Percentiles rank a stretch among this genome's conserved stretches.
Conservation (phyloP, 1,140 invertebrate species). For the Vollenhovia emeryi region DNA sequence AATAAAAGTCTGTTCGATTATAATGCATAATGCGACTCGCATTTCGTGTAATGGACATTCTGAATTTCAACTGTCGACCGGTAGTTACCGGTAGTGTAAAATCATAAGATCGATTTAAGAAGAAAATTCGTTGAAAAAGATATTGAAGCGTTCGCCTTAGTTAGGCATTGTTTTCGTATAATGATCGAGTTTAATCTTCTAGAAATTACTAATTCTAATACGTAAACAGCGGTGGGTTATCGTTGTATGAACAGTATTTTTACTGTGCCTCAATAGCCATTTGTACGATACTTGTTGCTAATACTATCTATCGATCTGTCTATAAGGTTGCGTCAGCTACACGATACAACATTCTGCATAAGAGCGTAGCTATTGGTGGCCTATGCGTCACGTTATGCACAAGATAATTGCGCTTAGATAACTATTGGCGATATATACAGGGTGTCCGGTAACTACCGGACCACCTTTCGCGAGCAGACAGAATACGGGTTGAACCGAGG, state of each 20-base stretch:
- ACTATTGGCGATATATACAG: neutral
- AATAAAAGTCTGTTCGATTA: too few species aligned
- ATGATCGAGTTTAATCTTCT: neutral
- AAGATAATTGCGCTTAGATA: conserved; percentile 17
- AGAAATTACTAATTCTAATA: neutral
- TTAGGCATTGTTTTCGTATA: neutral
- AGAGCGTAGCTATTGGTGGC: neutral
- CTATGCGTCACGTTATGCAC: neutral
- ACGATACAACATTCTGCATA: neutral
- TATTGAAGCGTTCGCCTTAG: neutral
- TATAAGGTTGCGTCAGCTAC: neutral
- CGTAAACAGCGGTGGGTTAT: neutral
- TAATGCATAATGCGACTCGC: too few species aligned
- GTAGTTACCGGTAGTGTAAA: too few species aligned
- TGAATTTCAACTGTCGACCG: too few species aligned
- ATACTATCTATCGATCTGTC: neutral
- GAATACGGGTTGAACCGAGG: too few species aligned
- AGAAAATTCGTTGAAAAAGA: neutral
- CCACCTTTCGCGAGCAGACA: too few species aligned
- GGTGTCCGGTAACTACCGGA: too few species aligned
- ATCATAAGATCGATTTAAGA: neutral
- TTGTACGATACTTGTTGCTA: neutral
- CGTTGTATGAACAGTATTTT: neutral
- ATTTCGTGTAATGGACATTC: too few species aligned
- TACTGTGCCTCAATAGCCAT: neutral